Evolutionary conservation across 2,888 invertebrate genomes (phyloP), one percentile per base, ranked within the genome.

Genomic region (Orchesella flavescens): DNA sequence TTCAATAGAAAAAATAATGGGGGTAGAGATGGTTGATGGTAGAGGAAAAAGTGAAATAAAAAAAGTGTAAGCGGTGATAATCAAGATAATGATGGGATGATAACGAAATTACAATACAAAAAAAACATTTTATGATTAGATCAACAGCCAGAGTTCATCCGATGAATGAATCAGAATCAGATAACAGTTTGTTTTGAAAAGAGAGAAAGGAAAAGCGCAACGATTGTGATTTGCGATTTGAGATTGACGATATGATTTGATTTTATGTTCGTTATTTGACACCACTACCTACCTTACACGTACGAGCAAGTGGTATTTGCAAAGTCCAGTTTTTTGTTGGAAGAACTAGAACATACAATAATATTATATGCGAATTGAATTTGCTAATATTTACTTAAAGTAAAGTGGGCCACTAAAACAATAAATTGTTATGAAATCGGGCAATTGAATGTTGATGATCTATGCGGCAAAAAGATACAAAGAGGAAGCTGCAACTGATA

Each of bases 21-120:
- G 21, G n/a, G n/a, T n/a, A n/a, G n/a, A n/a, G n/a, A n/a, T n/a
- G n/a, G n/a, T n/a, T n/a, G n/a, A n/a, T n/a, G n/a, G 19, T 44
- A 23, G 44, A 68, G 49, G 68, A 68, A 68, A 68, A 68, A 68
- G 68, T 49, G 68, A 68, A 68, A 68, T 49, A 68, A 49, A 46
- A 66, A 21, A 57, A 19, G 46, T 49, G 68, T 68, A 68, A 46
- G 7, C 46, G 65, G 43, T 65, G 65, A 21, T 68, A 49, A 46
- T 44, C 49, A 49, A 9, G 46, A 46, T 46, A 49, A 49, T 13
- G 49, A 68, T 49, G 68, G 17, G 12, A 49, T 49, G 68, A 46
- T 68, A 19, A 68, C 19, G 21, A 19, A 44, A 66, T 23, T 24
- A 61, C 61, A 24, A 24, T 61, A 24, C 10, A 19, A 57, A 57